Base-by-base conservation (phyloP, 2,888 invertebrate species). In the Caenorhabditis drosophilae region DNA sequence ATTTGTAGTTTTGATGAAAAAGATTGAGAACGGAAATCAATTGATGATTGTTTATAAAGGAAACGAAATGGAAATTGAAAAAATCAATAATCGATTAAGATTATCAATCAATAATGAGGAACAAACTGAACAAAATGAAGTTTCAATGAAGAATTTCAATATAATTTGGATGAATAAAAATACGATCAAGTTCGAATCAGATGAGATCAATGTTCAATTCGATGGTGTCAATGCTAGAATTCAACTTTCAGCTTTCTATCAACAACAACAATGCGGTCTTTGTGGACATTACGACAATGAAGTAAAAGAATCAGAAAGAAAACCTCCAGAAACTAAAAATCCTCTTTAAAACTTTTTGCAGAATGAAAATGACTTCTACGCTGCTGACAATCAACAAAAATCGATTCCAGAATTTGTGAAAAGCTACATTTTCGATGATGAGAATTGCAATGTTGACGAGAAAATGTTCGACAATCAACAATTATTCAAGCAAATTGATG, bases 1-100 rank as follows among this genome's bases (percentile, higher is more conserved):
- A 48, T 82, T 85, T 71, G 84, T 84, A 59, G 83, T 85, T 31
- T 71, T 84, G 26, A 81, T 80, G 61, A 83, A 83, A 74, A 77
- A 83, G 60, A 40, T 67, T 52, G 31, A 18, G 45, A 54, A 52
- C 40, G 47, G 44, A 38, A 63, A 61, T 40, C 50, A 73, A 47
- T 66, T 80, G 54, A 79, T 75, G 70, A 48, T 80, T 42, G 50
- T 80, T 57, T 45, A 35, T 54, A 44, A 58, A 44, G 50, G 73
- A 40, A 58, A 75, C 34, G 70, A 61, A 34, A 58, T 72, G 45
- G 67, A 57, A 42, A 51, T 69, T 49, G n/a, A 6, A n/a, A 9
- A 12, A 7, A 23, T 7, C 4, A 25, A 25, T 2, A 47, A 35
- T 7, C 16, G 22, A 34, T 16, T 40, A 16, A 9, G 46, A 52